These are phyloP conservation scores for Pteropus rufus DNA, from an alignment of 2,797 vertebrate species.

Conservation along the genomic window DNA sequence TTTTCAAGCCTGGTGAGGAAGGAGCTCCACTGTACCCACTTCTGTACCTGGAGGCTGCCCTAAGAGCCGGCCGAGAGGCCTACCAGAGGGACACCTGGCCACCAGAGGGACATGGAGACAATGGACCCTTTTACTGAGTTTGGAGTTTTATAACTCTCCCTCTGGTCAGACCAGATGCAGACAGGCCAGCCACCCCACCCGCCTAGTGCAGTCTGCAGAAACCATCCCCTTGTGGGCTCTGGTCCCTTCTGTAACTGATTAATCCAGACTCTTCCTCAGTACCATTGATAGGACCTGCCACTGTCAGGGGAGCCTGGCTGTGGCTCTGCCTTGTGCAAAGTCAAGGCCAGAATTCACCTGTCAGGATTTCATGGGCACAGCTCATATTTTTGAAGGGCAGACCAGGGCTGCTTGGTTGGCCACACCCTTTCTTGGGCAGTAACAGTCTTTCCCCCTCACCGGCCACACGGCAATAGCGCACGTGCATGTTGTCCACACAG, in stretches of 20 bases:
- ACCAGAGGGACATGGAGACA: background rate
- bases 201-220: background rate
- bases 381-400: background rate
- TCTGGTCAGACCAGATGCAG: no score
- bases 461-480: background rate
- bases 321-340: background rate
- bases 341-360: background rate
- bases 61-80: background rate
- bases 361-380: background rate
- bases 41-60: background rate
- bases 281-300: no score
- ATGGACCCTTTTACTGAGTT: background rate
- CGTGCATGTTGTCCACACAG: slow-evolving; percentile 29
- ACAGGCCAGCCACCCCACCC: background rate
- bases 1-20: background rate
- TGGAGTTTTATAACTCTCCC: background rate
- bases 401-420: background rate
- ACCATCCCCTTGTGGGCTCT: background rate
- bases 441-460: background rate
- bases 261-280: background rate
- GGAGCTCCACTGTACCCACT: background rate
- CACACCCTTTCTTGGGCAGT: background rate
- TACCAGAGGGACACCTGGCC: background rate
- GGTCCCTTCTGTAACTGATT: background rate
- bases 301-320: background rate